phyloP scores from a whole-genome alignment of 2,113 vertebrate genomes.

The Gallinago paraguaiae region DNA sequence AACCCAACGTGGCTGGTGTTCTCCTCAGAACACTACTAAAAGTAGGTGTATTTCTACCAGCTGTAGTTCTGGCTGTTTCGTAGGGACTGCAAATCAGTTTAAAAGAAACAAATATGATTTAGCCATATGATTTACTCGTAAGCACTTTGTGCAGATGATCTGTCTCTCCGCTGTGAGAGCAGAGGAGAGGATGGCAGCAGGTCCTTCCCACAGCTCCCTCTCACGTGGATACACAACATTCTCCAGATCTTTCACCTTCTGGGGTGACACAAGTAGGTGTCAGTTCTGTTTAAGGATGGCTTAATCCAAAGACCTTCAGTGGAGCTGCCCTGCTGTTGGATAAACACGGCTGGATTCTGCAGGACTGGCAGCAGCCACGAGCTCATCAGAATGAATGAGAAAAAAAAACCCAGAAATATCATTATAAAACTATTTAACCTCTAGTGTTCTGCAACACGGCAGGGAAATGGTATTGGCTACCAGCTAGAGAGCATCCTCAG shows the following conservation, averaged over 20 bases:
- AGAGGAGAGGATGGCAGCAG: neutral
- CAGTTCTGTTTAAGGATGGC: neutral
- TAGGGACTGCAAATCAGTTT: neutral
- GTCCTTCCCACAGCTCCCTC: neutral
- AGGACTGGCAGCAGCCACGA: neutral
- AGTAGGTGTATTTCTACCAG: neutral
- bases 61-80: neutral
- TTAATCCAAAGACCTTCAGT: neutral
- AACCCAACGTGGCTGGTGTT: neutral
- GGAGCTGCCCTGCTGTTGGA: neutral
- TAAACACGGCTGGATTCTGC: neutral
- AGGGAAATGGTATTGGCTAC: neutral
- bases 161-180: neutral
- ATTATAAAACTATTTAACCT: neutral
- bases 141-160: neutral
- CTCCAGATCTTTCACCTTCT: neutral
- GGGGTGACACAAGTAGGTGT: neutral
- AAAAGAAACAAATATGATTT: neutral
- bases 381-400: neutral
- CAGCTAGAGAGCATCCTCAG: neutral
- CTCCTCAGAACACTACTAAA: neutral
- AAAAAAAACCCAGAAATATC: neutral
- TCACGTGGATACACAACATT: neutral
- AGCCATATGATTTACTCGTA: neutral
- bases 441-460: neutral